Conservation (phyloP, 2,797 vertebrate species). For the Myotis vivesi region DNA sequence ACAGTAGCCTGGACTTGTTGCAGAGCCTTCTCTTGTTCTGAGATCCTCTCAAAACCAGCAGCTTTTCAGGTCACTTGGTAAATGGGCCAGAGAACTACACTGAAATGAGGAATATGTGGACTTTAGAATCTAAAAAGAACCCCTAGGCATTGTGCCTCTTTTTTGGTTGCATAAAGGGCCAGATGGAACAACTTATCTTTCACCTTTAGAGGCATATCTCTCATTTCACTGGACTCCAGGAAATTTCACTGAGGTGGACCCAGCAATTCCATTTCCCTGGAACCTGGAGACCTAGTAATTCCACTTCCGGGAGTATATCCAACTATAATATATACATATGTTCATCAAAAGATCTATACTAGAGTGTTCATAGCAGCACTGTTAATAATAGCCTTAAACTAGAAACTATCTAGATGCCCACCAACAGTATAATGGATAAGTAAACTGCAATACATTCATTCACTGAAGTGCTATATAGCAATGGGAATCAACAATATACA, state of each 20-base stretch:
- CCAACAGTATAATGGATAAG: not conserved
- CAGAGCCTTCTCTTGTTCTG: slow-evolving; percentile 3
- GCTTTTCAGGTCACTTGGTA: not conserved
- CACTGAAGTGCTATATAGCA: not conserved
- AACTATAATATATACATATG: not conserved
- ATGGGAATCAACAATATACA: not conserved
- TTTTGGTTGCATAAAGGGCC: not conserved
- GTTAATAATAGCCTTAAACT: not conserved
- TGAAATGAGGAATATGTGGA: not conserved
- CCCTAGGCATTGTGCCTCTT: not conserved
- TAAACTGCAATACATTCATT: not conserved
- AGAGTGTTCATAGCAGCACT: slow-evolving; percentile 20
- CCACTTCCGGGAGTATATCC: not conserved
- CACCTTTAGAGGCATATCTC: not conserved
- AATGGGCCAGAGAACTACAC: not conserved
- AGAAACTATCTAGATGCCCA: slow-evolving; percentile 9
- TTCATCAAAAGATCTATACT: slow-evolving; percentile 20
- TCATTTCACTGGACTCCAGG: not conserved
- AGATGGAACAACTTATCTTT: not conserved
- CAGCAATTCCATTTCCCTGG: not conserved
- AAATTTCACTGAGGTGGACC: not conserved
- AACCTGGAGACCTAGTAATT: not conserved
- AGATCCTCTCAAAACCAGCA: not conserved
- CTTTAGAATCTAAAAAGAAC: slow-evolving; percentile 29
- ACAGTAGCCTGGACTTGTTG: not conserved